phyloP scores from a whole-genome alignment of 2,797 vertebrate genomes.

The Tenualosa ilisha region DNA sequence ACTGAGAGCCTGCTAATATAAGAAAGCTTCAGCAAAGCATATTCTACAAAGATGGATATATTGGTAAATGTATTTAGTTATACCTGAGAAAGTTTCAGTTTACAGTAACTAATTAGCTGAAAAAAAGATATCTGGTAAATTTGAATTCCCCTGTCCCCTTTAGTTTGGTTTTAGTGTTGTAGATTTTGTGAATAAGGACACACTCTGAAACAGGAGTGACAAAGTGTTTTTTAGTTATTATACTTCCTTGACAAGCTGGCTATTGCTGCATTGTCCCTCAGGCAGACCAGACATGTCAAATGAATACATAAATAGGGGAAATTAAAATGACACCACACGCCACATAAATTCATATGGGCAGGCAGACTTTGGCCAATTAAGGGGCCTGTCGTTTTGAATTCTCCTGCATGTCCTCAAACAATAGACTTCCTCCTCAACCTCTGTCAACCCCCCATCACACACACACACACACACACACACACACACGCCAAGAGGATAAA shows the following conservation, averaged over 20 bases:
- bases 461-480: too few relatives aligned
- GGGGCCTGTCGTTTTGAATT: constrained; percentile 56
- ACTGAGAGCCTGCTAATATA: too few relatives aligned
- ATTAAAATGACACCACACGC: constrained; percentile 55
- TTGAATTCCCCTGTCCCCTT: not conserved
- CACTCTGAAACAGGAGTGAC: not conserved
- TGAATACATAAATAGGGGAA: constrained; percentile 40
- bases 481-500: too few relatives aligned
- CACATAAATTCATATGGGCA: constrained; percentile 51
- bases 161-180: not conserved
- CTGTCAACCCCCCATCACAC: not conserved
- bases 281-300: constrained; percentile 12
- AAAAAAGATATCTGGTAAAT: too few relatives aligned
- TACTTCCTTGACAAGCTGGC: not conserved
- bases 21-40: too few relatives aligned
- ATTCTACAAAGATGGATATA: not conserved
- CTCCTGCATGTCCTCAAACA: constrained; percentile 71
- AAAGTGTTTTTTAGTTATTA: not conserved
- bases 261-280: not conserved
- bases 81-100: not conserved
- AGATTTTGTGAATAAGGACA: not conserved
- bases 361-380: constrained; percentile 62
- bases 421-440: constrained; percentile 53
- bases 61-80: not conserved
- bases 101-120: too few relatives aligned